phyloP scores from a whole-genome alignment of 1,140 invertebrate genomes.

The Lepidurus couesii region DNA sequence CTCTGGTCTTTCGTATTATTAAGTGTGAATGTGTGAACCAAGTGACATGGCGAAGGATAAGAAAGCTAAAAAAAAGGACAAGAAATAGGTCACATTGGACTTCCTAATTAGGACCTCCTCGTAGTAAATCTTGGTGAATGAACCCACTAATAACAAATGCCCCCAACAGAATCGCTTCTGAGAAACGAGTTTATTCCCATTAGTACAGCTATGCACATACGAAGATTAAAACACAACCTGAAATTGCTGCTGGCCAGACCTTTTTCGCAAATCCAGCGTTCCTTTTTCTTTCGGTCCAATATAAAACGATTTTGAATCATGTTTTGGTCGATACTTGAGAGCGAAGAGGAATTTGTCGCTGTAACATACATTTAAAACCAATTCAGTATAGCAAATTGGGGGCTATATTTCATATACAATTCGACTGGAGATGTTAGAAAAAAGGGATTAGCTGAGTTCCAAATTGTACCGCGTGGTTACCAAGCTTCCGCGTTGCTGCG shows the following conservation, averaged over 20 bases:
- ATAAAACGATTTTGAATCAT: neutral
- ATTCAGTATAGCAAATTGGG: neutral
- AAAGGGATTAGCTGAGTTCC: neutral
- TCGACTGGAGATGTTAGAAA: too few relatives aligned
- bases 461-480: neutral
- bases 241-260: neutral
- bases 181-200: neutral
- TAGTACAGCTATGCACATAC: neutral
- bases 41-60: neutral
- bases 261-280: neutral
- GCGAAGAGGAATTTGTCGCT: neutral
- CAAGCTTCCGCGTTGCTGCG: neutral
- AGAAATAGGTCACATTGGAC: neutral
- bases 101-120: slow-evolving; percentile 4
- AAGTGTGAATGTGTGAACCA: slow-evolving; percentile 6
- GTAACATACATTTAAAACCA: neutral
- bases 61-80: neutral
- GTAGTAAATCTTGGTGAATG: slow-evolving; percentile 22
- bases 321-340: neutral
- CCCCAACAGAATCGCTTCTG: neutral
- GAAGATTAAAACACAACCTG: neutral
- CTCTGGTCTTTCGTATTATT: neutral
- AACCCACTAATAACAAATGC: neutral
- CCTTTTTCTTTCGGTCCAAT: neutral
- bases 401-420: too few relatives aligned